Percentiles rank a stretch among this genome's conserved stretches.
phyloP scores from a whole-genome alignment of 2,888 invertebrate species.

The Limenitis camilla region DNA sequence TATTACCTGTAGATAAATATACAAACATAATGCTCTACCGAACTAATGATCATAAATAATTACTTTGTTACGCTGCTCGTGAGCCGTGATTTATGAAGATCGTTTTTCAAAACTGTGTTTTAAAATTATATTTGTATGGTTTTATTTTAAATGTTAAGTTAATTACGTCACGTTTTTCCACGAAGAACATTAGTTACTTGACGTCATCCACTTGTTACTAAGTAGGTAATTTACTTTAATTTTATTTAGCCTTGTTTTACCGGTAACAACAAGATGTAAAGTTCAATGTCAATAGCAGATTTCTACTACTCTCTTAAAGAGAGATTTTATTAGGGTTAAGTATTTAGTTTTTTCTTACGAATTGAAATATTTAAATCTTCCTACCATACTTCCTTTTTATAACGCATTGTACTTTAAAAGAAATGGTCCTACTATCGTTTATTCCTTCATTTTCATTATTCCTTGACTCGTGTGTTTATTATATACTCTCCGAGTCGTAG shows the following conservation, averaged over 20 bases:
- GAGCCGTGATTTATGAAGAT: not conserved
- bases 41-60: constrained; percentile 9
- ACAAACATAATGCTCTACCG: constrained; percentile 1
- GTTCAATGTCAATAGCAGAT: constrained; percentile 7
- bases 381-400: constrained; percentile 7
- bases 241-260: constrained; percentile 5
- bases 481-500: no score
- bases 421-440: no score
- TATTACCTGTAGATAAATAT: not conserved
- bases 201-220: constrained; percentile 22
- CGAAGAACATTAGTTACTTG: constrained; percentile 19
- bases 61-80: constrained; percentile 3
- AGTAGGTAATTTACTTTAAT: constrained; percentile 9
- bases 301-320: not conserved
- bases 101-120: not conserved
- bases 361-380: no score
- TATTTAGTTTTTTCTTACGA: no score
- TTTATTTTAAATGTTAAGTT: not conserved
- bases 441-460: no score
- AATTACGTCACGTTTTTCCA: constrained; percentile 16
- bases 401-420: no score
- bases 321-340: no score
- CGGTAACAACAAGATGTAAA: constrained; percentile 6
- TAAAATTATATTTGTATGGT: not conserved
- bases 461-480: no score